Evolutionary conservation across 2,113 vertebrate species (phyloP), one percentile per base, ranked within the genome.

Genomic region (Leptodactylus fuscus): DNA sequence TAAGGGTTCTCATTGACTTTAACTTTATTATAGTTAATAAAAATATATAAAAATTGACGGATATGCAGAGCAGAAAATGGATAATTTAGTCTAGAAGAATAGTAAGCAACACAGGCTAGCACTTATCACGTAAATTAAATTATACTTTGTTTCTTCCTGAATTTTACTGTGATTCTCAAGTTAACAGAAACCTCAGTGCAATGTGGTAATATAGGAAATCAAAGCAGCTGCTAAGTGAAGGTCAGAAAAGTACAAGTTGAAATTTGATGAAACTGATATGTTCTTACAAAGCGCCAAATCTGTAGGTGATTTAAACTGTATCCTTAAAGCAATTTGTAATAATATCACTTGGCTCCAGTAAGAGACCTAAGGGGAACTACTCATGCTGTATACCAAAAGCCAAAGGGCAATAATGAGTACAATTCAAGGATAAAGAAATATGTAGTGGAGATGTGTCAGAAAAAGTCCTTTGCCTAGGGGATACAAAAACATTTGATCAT

Each of bases 321-420:
- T 70, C 81, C 69, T 51, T 85, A 44, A 2, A 71, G 49, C 48
- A 70, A 53, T 80, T 51, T 85, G 62, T 58, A 70, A 79, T 79
- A 71, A 79, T 46, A 75, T 79, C 38, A 70, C 75, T 80, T 85
- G 32, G 34, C 75, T 80, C 22, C 22, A 38, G 60, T 29, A 62
- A 27, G n/a, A 60, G 24, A 69, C 79, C 60, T 69, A 67, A 81
- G 60, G 79, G 41, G 44, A 81, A 67, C 58, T 69, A 67, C 18
- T 67, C 32, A 67, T 36, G 9, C 18, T 83, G 24, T 48, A 67
- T 81, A 46, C 41, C 65, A 22, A 29, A 46, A 58, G 71, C 70
- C 51, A 62, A 74, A 74, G 49, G 51, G 27, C 38, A 81, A 48
- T 48, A 81, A 48, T 24, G 29, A 67, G 38, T 67, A 48, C 4